These are phyloP conservation scores for Pogonophryne albipinna DNA, from an alignment of 2,797 vertebrate species.

Conservation along the genomic window DNA sequence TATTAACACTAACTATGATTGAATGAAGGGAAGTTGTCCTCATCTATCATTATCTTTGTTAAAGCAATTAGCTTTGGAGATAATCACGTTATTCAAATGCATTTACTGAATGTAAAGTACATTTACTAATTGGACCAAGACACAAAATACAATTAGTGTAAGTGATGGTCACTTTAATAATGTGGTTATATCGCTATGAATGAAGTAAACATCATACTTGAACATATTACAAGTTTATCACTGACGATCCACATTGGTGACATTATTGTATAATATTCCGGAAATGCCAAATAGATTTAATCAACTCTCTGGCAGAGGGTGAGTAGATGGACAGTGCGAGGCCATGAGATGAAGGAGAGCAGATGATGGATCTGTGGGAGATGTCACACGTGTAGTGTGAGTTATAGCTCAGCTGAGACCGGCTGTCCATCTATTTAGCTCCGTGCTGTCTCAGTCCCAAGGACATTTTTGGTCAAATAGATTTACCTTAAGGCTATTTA, in stretches of 20 bases:
- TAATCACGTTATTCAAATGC: constrained; percentile 63
- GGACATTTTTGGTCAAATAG: constrained; percentile 6
- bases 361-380: constrained; percentile 77
- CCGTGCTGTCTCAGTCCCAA: constrained; percentile 21
- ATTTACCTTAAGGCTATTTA: background rate
- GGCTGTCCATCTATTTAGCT: constrained; percentile 55
- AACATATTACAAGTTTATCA: background rate
- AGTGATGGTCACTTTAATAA: constrained; percentile 23
- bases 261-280: background rate
- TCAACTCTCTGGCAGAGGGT: constrained; percentile 17
- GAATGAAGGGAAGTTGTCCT: constrained; percentile 39
- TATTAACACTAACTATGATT: constrained; percentile 58
- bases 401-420: constrained; percentile 63
- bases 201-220: background rate
- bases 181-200: background rate
- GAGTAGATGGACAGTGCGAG: constrained; percentile 20
- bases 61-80: constrained; percentile 46
- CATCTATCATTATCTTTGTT: constrained; percentile 45
- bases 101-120: constrained; percentile 57
- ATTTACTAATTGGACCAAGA: constrained; percentile 35
- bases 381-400: constrained; percentile 68
- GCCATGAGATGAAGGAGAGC: constrained; percentile 47
- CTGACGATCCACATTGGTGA: background rate
- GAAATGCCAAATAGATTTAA: constrained; percentile 8
- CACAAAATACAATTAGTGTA: constrained; percentile 29